These are phyloP conservation scores for Aphrophora alni DNA, from an alignment of 2,888 invertebrate genomes.

Conservation along the genomic window DNA sequence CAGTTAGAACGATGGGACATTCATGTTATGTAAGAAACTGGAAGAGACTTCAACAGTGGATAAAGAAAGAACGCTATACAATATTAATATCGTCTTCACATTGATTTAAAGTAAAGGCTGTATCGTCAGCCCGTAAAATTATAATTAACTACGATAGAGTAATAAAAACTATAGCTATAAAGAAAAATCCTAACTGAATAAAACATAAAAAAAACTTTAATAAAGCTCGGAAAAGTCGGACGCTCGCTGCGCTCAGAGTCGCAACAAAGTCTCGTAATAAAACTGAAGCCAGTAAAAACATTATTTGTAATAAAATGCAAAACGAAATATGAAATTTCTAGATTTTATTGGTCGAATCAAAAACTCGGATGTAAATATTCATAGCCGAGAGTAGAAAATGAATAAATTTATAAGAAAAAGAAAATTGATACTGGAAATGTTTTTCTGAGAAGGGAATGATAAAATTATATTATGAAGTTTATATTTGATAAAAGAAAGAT, in stretches of 20 bases:
- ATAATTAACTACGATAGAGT: not conserved
- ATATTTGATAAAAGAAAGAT: too few species aligned
- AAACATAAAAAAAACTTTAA: not conserved
- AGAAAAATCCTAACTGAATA: not conserved
- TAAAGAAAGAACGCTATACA: too few species aligned
- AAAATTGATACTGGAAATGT: not conserved
- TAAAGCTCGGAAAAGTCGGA: not conserved
- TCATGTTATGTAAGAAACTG: too few species aligned
- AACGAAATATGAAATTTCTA: not conserved
- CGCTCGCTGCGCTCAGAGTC: not conserved
- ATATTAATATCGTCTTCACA: too few species aligned
- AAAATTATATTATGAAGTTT: too few species aligned
- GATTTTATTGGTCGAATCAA: not conserved
- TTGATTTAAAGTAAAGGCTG: too few species aligned
- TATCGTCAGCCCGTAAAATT: not conserved
- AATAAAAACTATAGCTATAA: not conserved
- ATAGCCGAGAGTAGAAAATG: not conserved
- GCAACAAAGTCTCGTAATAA: not conserved
- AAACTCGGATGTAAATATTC: not conserved
- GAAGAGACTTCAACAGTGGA: too few species aligned
- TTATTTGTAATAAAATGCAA: not conserved
- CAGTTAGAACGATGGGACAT: too few species aligned
- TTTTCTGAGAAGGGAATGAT: too few species aligned
- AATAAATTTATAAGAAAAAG: not conserved
- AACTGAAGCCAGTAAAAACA: not conserved